Conservation (phyloP, 35 echinoderm and acorn worm genomes). For the Ptychodera flava region DNA sequence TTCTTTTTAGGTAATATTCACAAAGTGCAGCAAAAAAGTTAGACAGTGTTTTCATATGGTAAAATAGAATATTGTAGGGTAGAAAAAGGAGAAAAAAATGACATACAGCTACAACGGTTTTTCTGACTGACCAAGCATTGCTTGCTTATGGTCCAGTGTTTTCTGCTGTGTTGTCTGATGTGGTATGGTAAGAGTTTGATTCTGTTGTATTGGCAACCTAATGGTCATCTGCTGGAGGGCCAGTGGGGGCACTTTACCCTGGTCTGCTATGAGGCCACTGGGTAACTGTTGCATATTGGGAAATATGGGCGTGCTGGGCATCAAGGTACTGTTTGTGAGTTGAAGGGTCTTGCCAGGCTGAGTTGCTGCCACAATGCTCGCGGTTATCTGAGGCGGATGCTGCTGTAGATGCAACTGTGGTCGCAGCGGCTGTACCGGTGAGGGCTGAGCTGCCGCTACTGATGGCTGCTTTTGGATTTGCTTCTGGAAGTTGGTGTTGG, state of each 20-base stretch:
- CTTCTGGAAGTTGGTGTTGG: slow-evolving; percentile 5
- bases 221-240: too few relatives aligned
- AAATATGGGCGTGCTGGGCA: not conserved
- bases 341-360: slow-evolving; percentile 1
- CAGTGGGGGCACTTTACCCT: not conserved
- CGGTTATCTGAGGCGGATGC: slow-evolving; percentile 7
- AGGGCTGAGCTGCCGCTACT: not conserved
- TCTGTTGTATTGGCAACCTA: not conserved
- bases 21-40: not conserved
- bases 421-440: not conserved
- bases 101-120: not conserved
- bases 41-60: not conserved
- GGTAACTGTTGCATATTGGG: not conserved
- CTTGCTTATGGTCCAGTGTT: not conserved
- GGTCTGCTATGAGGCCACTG: not conserved
- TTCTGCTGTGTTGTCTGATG: not conserved
- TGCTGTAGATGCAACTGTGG: slow-evolving; percentile 5
- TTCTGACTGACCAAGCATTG: not conserved
- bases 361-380: not conserved
- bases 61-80: not conserved
- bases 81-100: not conserved
- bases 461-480: slow-evolving; percentile 1
- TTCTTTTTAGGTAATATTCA: not conserved
- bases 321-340: not conserved
- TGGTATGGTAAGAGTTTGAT: not conserved